Evolutionary conservation across 1,140 invertebrate genomes (phyloP), one percentile per base, ranked within the genome.

Genomic region (Drosophila pseudoobscura): DNA sequence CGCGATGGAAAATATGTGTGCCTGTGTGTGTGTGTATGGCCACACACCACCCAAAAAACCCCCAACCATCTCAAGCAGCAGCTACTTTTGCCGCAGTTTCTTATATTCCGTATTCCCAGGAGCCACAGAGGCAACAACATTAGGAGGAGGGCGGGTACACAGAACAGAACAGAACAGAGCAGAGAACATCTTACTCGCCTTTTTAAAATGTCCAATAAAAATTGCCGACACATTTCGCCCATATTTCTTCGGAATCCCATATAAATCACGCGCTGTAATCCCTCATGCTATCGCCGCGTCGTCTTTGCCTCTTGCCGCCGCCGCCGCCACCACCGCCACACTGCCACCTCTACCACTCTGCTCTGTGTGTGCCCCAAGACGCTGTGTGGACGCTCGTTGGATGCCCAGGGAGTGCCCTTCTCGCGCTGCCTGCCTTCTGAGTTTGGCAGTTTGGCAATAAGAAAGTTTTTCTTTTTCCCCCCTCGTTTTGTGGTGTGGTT

Each of bases 161-260:
- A 49, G 9, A 2, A 29, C 6, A 6, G 24, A 24, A 3, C 24
- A 24, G 29, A 31, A 31, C 9, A 39, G 35, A 39, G 11, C 35
- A 13, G 35, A 39, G 35, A 78, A 91, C 89, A 90, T 91, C 90
- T 91, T 91, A 91, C 83, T 91, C 61, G 90, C 89, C 65, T 90
- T 91, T 91, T 91, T 91, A 90, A 91, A 91, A 91, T 91, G 90
- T 90, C 90, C 90, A 91, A 91, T 91, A 91, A 91, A 91, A 91
- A 91, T 91, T 91, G 88, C 90, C 90, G 90, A 91, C 90, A 91
- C 90, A 91, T 91, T 91, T 91, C 87, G 88, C 85, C 90, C 90
- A 91, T 91, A 91, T 91, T 91, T 91, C 90, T 91, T 91, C 85
- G 79, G 82, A 91, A 91, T 91, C 90, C 90, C 90, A 91, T 91